Base-by-base conservation (phyloP, 2,888 invertebrate species). In the Reticulitermes lucifugus region DNA sequence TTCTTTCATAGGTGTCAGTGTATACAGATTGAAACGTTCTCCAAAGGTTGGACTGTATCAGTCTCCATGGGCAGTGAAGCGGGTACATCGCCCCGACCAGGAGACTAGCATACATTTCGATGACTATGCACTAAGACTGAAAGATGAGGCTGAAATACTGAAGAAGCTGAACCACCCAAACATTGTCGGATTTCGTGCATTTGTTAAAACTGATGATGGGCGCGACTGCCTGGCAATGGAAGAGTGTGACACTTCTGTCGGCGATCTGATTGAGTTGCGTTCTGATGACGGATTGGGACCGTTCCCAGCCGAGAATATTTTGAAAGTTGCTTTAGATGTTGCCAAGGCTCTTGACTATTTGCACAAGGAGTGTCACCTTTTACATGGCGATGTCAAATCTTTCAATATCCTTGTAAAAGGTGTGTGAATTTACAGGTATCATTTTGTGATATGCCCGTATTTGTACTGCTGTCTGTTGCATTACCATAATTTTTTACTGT, bases 41-140 rank as follows among this genome's bases (percentile, higher is more conserved):
- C 96, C 96, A 0, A 92, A 92, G 88, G 92, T 93, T 1, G 94
- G 95, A 12, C 92, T 93, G 88, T 90, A 92, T 0, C 92, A 94
- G n/a, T 97, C 97, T 0, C 97, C 97, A 0, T 97, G 97, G 97
- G 97, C 97, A 0, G 92, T 97, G 0, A 97, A 97, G 89, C 95
- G 96, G 90, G 89, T 96, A 1, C 93, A 93, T 87, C 92, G 92
- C 82, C 90, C 90, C 4, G 91, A 92, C 29, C 92, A 92, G 88
- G 87, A 18, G 12, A 29, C 22, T 18, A 43, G 14, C 22, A 14
- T 75, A 9, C 7, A 21, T 35, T 22, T 43, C 0, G 29, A 25
- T 25, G n/a, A 41, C 21, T 81, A 70, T 81, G 41, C 88, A 10
- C 92, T 93, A 35, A 93, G 96, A 0, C 91, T 97, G 71, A 91